phyloP scores from a whole-genome alignment of 2,888 invertebrate species.

The Pammene aurita region DNA sequence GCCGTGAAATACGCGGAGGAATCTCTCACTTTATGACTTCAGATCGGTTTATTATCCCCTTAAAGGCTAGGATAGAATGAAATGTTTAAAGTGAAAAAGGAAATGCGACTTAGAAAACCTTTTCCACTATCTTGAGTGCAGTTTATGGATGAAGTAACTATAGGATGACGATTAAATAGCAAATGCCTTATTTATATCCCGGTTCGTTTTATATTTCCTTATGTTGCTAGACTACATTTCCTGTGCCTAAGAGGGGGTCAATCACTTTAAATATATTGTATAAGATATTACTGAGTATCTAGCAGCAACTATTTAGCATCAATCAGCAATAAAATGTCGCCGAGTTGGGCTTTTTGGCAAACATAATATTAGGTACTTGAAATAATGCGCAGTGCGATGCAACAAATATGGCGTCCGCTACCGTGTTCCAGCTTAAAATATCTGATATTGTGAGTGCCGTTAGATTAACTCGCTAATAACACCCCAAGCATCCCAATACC shows the following conservation, averaged over 20 bases:
- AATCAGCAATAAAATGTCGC: too few relatives aligned
- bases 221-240: background rate
- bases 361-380: background rate
- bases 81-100: constrained; percentile 1
- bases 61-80: constrained; percentile 4
- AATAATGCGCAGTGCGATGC: background rate
- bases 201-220: constrained; percentile 10
- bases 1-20: constrained; percentile 18
- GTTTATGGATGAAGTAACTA: constrained; percentile 7
- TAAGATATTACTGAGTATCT: too few relatives aligned
- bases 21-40: constrained; percentile 22
- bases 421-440: constrained; percentile 2
- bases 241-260: background rate
- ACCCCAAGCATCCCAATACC: constrained; percentile 18
- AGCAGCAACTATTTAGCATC: too few relatives aligned
- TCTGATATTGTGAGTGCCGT: constrained; percentile 12
- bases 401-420: background rate
- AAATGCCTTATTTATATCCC: background rate
- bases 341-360: too few relatives aligned
- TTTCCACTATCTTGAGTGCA: constrained; percentile 12
- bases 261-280: background rate
- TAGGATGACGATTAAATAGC: background rate
- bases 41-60: constrained; percentile 35
- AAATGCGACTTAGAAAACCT: constrained; percentile 4
- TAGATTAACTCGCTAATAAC: constrained; percentile 29